Conservation (phyloP, 2,797 vertebrate species). For the Characodon lateralis region DNA sequence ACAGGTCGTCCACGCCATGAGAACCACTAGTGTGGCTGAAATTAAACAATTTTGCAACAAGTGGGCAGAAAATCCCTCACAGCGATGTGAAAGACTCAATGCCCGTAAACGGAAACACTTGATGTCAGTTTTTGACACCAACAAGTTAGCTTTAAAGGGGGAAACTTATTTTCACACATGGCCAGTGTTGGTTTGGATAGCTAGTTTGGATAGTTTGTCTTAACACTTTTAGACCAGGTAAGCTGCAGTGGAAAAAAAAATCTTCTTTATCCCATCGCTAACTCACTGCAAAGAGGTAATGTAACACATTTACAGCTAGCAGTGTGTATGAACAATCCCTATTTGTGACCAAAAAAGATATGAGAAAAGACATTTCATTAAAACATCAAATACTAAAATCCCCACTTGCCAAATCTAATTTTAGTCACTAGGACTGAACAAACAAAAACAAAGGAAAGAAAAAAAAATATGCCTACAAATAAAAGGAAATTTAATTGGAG, state of each 20-base stretch:
- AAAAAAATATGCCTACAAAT: background rate
- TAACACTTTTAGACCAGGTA: too few species aligned
- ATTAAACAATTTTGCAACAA: too few species aligned
- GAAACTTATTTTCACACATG: background rate
- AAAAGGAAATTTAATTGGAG: background rate
- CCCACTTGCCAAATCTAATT: background rate
- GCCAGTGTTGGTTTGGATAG: background rate
- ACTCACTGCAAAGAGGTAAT: too few species aligned
- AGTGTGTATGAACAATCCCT: background rate
- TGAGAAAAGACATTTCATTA: background rate
- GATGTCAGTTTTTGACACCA: background rate
- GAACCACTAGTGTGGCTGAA: too few species aligned
- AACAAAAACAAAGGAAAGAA: background rate
- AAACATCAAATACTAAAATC: background rate
- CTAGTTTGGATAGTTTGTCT: background rate
- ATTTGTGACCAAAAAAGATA: background rate
- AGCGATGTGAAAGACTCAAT: too few species aligned
- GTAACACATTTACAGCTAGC: background rate
- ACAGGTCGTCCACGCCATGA: too few species aligned
- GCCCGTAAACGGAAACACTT: too few species aligned
- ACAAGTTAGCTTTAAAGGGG: too few species aligned
- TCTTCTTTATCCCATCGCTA: background rate
- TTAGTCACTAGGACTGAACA: background rate
- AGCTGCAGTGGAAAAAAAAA: too few species aligned
- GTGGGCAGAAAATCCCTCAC: too few species aligned